Percentiles rank a stretch among this genome's conserved stretches.
These are phyloP conservation scores for Istiophorus platypterus DNA, from an alignment of 2,113 vertebrate species.

Conservation along the genomic window DNA sequence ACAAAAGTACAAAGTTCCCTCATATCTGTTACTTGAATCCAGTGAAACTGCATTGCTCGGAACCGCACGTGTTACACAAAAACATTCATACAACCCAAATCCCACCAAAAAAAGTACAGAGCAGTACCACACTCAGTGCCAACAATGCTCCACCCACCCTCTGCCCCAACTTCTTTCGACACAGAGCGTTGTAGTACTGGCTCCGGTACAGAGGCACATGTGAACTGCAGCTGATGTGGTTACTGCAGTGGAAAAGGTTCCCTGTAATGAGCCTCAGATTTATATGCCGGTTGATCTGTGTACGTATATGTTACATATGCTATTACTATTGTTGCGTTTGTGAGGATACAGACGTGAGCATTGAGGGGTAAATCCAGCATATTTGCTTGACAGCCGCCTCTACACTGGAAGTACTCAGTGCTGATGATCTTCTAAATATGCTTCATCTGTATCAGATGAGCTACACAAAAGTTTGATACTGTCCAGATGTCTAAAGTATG, in stretches of 20 bases:
- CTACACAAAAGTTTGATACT: slow-evolving; percentile 9
- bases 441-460: slow-evolving; percentile 28
- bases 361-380: slow-evolving; percentile 1
- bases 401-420: slow-evolving; percentile 1
- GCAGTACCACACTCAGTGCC: slow-evolving; percentile 78
- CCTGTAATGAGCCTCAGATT: slow-evolving; percentile 57
- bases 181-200: slow-evolving; percentile 36
- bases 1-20: neutral
- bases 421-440: slow-evolving; percentile 21
- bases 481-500: slow-evolving; percentile 34
- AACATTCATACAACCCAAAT: slow-evolving; percentile 17
- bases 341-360: slow-evolving; percentile 3
- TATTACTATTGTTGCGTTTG: slow-evolving; percentile 18
- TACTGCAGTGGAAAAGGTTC: slow-evolving; percentile 54
- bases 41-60: neutral
- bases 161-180: slow-evolving; percentile 36
- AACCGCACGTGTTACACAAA: neutral
- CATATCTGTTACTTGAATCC: neutral
- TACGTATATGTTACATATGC: slow-evolving; percentile 30
- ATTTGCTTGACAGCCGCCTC: neutral
- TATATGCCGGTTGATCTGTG: slow-evolving; percentile 45
- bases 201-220: slow-evolving; percentile 50
- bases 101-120: neutral
- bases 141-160: slow-evolving; percentile 60
- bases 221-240: slow-evolving; percentile 74